Evolutionary conservation across 2,888 invertebrate genomes (phyloP).

Genomic region (Teinopalpus imperialis): DNA sequence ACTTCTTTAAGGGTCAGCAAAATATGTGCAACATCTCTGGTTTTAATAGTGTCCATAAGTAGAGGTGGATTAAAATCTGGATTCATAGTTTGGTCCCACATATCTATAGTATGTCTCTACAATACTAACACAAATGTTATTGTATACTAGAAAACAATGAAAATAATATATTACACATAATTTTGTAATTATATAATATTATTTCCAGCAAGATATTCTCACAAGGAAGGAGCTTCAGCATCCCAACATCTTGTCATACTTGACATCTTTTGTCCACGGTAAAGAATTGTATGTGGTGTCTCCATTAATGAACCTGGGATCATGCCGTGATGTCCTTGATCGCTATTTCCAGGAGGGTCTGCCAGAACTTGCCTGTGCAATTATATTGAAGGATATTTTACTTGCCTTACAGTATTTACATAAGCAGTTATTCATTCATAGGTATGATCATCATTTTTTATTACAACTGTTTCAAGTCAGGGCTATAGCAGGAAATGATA

Average conservation of each 20-base stretch:
- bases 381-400: slow-evolving; percentile 90
- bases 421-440: slow-evolving; percentile 91
- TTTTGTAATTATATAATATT: too few relatives aligned
- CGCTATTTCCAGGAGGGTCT: slow-evolving; percentile 90
- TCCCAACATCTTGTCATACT: slow-evolving; percentile 88
- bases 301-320: slow-evolving; percentile 92
- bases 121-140: too few relatives aligned
- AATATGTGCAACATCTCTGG: too few relatives aligned
- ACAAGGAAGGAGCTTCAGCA: slow-evolving; percentile 90
- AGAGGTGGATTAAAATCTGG: too few relatives aligned
- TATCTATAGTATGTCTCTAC: too few relatives aligned
- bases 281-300: slow-evolving; percentile 90
- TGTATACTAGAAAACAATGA: too few relatives aligned
- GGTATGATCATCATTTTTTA: slow-evolving; percentile 66
- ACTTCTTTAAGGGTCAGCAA: too few relatives aligned
- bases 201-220: slow-evolving; percentile 89
- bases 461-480: too few relatives aligned
- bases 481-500: too few relatives aligned
- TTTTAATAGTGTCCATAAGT: too few relatives aligned
- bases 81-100: too few relatives aligned
- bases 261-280: slow-evolving; percentile 89
- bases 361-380: slow-evolving; percentile 90
- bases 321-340: slow-evolving; percentile 89
- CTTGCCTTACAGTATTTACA: slow-evolving; percentile 93
- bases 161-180: too few relatives aligned